phyloP scores from a whole-genome alignment of 2,797 vertebrate species.

The Neosilurus mollespiculum region DNA sequence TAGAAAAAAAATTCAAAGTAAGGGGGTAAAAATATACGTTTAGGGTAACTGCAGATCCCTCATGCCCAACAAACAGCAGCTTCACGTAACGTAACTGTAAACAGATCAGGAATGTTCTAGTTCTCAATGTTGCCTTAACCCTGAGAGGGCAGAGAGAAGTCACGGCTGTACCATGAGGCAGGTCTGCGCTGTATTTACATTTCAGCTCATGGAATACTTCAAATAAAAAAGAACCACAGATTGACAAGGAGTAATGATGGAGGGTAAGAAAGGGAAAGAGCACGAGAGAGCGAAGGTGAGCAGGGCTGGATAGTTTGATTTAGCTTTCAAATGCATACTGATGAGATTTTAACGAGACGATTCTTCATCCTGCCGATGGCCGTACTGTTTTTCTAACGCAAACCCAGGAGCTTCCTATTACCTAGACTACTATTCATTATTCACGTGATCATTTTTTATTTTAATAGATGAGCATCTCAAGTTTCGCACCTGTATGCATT shows the following conservation, averaged over 20 bases:
- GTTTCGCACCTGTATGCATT: background rate
- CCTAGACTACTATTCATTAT: conserved; percentile 33
- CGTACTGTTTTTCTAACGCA: conserved; percentile 21
- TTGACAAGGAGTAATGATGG: background rate
- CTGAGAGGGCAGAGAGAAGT: conserved; percentile 52
- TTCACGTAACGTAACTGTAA: conserved; percentile 58
- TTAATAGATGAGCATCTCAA: background rate
- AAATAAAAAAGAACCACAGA: conserved; percentile 9
- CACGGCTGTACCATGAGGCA: conserved; percentile 44
- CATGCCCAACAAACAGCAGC: conserved; percentile 56
- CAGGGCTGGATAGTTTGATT: conserved; percentile 26
- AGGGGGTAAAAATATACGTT: background rate
- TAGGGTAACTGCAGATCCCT: conserved; percentile 54
- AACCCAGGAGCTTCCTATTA: conserved; percentile 17
- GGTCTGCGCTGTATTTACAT: background rate
- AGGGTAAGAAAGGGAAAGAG: conserved; percentile 29
- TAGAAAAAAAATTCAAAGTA: background rate
- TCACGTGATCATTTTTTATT: conserved; percentile 14
- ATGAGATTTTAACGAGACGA: conserved; percentile 55
- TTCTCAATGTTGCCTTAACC: conserved; percentile 60
- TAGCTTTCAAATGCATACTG: conserved; percentile 16
- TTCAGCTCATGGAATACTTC: conserved; percentile 20
- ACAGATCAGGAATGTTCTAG: conserved; percentile 64
- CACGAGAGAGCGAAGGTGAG: conserved; percentile 5
- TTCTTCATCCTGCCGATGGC: conserved; percentile 37